Evolutionary conservation across 2,113 vertebrate species (phyloP).

Genomic region (Chauna torquata): DNA sequence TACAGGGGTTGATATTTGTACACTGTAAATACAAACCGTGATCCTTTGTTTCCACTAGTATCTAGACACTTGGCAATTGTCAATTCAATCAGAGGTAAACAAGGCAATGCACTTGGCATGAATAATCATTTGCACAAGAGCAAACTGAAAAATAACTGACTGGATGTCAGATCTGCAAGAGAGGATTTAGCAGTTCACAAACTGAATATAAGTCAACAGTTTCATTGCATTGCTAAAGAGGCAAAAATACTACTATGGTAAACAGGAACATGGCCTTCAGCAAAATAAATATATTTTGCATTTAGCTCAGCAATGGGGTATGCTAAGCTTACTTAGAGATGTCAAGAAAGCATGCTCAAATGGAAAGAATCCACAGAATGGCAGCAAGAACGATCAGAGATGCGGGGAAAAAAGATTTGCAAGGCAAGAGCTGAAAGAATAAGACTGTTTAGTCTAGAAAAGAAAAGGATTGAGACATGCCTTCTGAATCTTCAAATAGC

Average conservation of each 20-base stretch:
- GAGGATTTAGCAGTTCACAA: background rate
- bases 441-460: background rate
- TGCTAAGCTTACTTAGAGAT: background rate
- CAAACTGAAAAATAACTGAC: background rate
- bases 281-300: background rate
- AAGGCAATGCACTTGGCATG: background rate
- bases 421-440: background rate
- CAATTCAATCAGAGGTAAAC: background rate
- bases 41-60: background rate
- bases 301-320: background rate
- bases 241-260: background rate
- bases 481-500: background rate
- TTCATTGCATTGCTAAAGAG: background rate
- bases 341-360: background rate
- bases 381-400: background rate
- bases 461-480: background rate
- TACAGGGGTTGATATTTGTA: background rate
- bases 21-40: background rate
- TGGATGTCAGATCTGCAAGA: background rate
- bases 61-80: background rate
- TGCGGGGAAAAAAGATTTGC: background rate
- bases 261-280: background rate
- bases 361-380: background rate
- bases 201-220: background rate
- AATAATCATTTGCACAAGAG: background rate